Evolutionary conservation across 2,888 invertebrate genomes (phyloP).

Genomic region (Polydrusus tereticollis): DNA sequence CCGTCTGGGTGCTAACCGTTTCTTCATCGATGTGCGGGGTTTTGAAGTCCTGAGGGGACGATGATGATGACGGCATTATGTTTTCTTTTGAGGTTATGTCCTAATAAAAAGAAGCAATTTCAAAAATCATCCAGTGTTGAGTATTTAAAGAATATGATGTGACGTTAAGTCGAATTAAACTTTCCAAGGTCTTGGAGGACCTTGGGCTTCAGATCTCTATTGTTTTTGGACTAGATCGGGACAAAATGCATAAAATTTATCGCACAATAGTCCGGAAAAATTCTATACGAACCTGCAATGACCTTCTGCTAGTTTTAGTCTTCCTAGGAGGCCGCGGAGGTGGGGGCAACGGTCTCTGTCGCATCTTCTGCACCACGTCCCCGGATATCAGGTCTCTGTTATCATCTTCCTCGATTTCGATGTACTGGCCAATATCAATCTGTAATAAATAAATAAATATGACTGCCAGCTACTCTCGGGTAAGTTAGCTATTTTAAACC

Average conservation of each 20-base stretch:
- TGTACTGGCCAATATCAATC: slow-evolving; percentile 71
- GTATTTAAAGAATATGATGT: not conserved
- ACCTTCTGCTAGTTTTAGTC: slow-evolving; percentile 50
- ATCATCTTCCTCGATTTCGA: slow-evolving; percentile 73
- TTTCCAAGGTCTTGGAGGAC: too few species aligned
- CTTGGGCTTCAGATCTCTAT: too few species aligned
- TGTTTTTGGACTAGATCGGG: too few species aligned
- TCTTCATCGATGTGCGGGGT: slow-evolving; percentile 69
- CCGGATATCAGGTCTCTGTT: slow-evolving; percentile 79
- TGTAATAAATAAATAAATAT: too few species aligned
- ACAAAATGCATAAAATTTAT: too few species aligned
- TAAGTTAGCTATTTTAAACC: too few species aligned
- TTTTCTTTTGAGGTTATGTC: slow-evolving; percentile 62
- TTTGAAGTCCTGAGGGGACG: slow-evolving; percentile 15
- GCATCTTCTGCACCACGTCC: slow-evolving; percentile 85
- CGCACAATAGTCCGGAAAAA: too few species aligned
- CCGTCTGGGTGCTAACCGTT: slow-evolving; percentile 86
- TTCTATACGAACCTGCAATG: slow-evolving; percentile 48
- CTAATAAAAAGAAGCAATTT: slow-evolving; percentile 39
- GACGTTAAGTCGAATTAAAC: too few species aligned
- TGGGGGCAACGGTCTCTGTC: slow-evolving; percentile 86
- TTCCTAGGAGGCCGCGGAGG: slow-evolving; percentile 86
- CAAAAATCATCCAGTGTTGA: not conserved
- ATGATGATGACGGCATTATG: slow-evolving; percentile 35
- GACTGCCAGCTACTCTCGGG: too few species aligned